Percentiles rank a stretch among this genome's conserved stretches.
phyloP scores from a whole-genome alignment of 1,140 invertebrate genomes.

The Microplitis mediator region DNA sequence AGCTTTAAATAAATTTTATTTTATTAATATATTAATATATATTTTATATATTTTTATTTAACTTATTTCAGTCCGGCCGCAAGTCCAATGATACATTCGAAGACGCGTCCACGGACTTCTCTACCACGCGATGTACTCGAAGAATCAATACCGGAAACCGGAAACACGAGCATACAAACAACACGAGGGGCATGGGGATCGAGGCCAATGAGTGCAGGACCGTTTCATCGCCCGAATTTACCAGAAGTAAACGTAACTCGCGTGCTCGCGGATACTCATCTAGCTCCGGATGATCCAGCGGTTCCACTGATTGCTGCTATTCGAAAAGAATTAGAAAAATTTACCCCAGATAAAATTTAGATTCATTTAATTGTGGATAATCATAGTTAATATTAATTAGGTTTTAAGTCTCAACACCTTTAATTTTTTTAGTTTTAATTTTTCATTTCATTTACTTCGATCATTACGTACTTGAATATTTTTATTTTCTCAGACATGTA shows the following conservation, averaged over 20 bases:
- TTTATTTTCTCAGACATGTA: no score
- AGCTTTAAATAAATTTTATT: slow-evolving; percentile 6
- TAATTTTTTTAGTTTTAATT: no score
- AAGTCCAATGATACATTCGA: slow-evolving; percentile 37
- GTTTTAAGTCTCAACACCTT: neutral
- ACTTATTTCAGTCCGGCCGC: slow-evolving; percentile 36
- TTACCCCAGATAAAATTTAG: slow-evolving; percentile 33
- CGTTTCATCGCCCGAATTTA: slow-evolving; percentile 63
- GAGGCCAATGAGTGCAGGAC: slow-evolving; percentile 67
- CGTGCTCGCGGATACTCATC: slow-evolving; percentile 59
- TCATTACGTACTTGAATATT: neutral
- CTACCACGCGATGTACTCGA: slow-evolving; percentile 38
- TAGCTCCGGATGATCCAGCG: slow-evolving; percentile 66
- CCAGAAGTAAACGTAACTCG: slow-evolving; percentile 60
- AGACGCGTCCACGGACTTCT: slow-evolving; percentile 55
- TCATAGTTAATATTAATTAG: no score
- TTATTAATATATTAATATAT: slow-evolving; percentile 1
- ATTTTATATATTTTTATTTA: slow-evolving; percentile 6
- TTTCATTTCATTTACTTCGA: neutral
- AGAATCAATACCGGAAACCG: slow-evolving; percentile 43
- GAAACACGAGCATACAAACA: slow-evolving; percentile 35
- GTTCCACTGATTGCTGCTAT: slow-evolving; percentile 70
- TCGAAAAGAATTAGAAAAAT: slow-evolving; percentile 67
- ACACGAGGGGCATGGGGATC: slow-evolving; percentile 63
- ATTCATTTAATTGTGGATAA: neutral